Percentiles rank a stretch among this genome's conserved stretches.
Evolutionary conservation across 2,888 invertebrate genomes (phyloP).

Genomic region (Baccha elongata): DNA sequence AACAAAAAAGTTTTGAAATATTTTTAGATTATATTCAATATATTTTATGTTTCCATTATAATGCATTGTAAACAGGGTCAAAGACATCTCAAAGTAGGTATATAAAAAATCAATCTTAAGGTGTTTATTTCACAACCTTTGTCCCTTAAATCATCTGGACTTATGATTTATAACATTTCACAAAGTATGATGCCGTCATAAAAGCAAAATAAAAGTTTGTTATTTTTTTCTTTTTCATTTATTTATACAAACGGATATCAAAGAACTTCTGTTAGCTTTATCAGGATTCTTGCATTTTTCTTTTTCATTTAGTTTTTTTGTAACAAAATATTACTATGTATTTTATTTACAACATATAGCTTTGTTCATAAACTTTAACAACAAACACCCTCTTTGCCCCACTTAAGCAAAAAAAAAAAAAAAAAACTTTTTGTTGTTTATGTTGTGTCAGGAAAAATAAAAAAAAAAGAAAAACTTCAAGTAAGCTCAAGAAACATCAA

Average conservation of each 20-base stretch:
- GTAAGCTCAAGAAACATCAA: conserved; percentile 74
- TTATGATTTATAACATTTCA: conserved; percentile 16
- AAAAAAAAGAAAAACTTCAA: conserved; percentile 42
- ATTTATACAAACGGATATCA: conserved; percentile 25
- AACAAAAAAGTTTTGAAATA: too few relatives aligned
- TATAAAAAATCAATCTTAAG: not conserved
- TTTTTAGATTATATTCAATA: too few relatives aligned
- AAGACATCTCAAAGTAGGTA: too few relatives aligned
- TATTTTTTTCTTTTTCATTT: not conserved
- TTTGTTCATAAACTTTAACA: conserved; percentile 41
- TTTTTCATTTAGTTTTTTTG: conserved; percentile 9
- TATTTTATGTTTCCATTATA: too few relatives aligned
- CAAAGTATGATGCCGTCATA: not conserved
- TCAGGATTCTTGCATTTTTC: conserved; percentile 38
- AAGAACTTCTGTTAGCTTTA: conserved; percentile 48
- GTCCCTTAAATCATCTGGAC: conserved; percentile 16
- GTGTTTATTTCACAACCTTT: conserved; percentile 9
- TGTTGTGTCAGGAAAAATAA: not conserved
- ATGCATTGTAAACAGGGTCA: too few relatives aligned
- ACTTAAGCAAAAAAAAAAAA: conserved; percentile 14
- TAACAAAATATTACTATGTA: conserved; percentile 50
- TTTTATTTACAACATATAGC: conserved; percentile 42
- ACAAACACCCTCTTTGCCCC: conserved; percentile 14
- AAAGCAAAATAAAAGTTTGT: not conserved
- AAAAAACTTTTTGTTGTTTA: conserved; percentile 34